Conservation (phyloP, 2,113 vertebrate species). For the Apus apus region DNA sequence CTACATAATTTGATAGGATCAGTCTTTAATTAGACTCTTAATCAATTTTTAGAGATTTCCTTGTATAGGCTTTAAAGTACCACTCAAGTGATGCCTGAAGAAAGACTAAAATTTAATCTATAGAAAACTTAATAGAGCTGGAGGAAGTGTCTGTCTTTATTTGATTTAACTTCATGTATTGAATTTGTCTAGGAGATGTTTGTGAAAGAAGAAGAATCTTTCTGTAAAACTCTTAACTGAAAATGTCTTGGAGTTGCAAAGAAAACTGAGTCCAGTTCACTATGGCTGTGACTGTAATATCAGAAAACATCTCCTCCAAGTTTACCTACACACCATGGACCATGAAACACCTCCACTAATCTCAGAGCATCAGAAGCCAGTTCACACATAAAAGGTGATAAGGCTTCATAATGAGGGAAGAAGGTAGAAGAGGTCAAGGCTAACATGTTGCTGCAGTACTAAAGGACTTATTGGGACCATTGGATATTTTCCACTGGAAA, state of each 20-base stretch:
- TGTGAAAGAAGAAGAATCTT: not conserved
- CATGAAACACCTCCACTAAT: not conserved
- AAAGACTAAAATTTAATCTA: not conserved
- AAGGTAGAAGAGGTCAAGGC: not conserved
- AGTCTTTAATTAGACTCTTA: conserved; percentile 3
- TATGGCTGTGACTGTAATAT: not conserved
- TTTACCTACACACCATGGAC: not conserved
- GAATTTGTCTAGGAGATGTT: not conserved
- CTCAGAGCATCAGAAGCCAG: not conserved
- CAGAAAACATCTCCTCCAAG: not conserved
- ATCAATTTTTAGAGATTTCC: not conserved
- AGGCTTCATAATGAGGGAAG: not conserved
- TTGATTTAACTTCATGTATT: not conserved
- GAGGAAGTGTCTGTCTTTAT: not conserved
- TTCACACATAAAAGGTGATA: not conserved
- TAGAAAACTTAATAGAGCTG: not conserved
- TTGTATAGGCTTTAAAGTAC: not conserved
- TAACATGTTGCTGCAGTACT: not conserved
- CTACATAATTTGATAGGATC: not conserved
- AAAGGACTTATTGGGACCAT: not conserved
- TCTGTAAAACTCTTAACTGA: not conserved
- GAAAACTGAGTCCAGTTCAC: not conserved
- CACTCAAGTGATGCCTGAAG: not conserved
- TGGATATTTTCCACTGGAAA: not conserved
- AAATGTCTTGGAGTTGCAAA: not conserved